Base-by-base conservation (phyloP, 2,888 invertebrate genomes). In the Orthosia incerta region DNA sequence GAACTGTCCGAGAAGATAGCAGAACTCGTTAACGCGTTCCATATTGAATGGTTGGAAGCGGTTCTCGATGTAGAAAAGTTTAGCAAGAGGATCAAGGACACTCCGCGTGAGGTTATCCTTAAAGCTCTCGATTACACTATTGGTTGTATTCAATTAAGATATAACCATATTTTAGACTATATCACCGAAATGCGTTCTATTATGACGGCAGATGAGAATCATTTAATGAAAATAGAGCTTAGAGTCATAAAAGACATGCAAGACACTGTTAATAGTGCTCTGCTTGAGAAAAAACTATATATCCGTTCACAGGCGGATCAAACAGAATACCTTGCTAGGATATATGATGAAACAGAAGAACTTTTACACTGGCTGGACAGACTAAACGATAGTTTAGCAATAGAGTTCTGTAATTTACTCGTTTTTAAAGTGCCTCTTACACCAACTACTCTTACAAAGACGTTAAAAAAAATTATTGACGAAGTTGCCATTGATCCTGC, bases 311-410 rank as follows among this genome's bases (percentile, higher is more conserved):
- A 86, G 26, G 85, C 85, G 18, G 91, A 92, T 75, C 78, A 87
- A 65, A 66, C 57, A n/a, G 92, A 92, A 67, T 91, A 87, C 59
- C 64, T 78, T 46, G 46, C 72, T 4, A 85, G 84, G 71, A 59
- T 91, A 48, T 57, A 80, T 53, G 83, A 86, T 65, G 91, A 92
- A 85, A 79, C 83, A 63, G 87, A 91, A 68, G 91, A 92, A 77
- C 87, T 91, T n/a, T 74, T 91, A 57, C 85, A 86, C 73, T 92
- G 92, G 91, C 62, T 92, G n/a, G 91, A 92, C 50, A 83, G 55
- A 62, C 71, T 90, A 45, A 73, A 90, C 48, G 87, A 91, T 65
- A 76, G 84, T 76, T 73, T 92, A 70, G 87, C 89, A n/a, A 60
- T 85, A 45, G 83, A 87, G 55, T 79, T 88, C 4, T 80, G 81